Conservation (phyloP, 2,888 invertebrate genomes). For the Melanotus villosus region DNA sequence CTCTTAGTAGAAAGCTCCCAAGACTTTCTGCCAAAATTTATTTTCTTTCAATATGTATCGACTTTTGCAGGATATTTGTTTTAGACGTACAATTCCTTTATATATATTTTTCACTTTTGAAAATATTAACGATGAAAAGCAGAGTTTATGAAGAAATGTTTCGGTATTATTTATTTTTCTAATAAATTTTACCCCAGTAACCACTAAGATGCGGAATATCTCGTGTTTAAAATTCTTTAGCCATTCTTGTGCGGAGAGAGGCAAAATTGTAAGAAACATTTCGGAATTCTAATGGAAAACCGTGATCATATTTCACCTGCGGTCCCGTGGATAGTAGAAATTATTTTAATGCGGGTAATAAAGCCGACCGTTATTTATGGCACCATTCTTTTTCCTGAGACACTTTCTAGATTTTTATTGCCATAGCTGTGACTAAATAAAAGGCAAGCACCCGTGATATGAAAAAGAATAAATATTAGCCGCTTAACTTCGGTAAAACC, state of each 20-base stretch:
- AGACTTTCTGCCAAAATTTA: conserved; percentile 36
- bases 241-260: conserved; percentile 53
- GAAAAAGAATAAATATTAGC: conserved; percentile 22
- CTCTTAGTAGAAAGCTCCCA: conserved; percentile 38
- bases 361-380: conserved; percentile 62
- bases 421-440: conserved; percentile 47
- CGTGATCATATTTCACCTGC: conserved; percentile 63
- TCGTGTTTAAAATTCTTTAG: conserved; percentile 57
- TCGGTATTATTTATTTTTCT: conserved; percentile 28
- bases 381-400: conserved; percentile 55
- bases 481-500: background rate
- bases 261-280: conserved; percentile 59
- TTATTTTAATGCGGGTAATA: conserved; percentile 65
- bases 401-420: conserved; percentile 57
- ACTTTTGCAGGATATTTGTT: conserved; percentile 34
- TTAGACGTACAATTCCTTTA: background rate
- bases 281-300: conserved; percentile 64
- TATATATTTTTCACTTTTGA: too few species aligned
- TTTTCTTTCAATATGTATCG: conserved; percentile 42
- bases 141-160: conserved; percentile 13
- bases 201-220: conserved; percentile 1
- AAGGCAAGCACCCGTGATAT: conserved; percentile 24
- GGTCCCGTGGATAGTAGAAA: conserved; percentile 63
- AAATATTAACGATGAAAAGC: background rate
- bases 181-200: conserved; percentile 18